Percentiles rank a stretch among this genome's conserved stretches.
Conservation (phyloP, 2,113 vertebrate genomes). For the Bolborhynchus lineola region DNA sequence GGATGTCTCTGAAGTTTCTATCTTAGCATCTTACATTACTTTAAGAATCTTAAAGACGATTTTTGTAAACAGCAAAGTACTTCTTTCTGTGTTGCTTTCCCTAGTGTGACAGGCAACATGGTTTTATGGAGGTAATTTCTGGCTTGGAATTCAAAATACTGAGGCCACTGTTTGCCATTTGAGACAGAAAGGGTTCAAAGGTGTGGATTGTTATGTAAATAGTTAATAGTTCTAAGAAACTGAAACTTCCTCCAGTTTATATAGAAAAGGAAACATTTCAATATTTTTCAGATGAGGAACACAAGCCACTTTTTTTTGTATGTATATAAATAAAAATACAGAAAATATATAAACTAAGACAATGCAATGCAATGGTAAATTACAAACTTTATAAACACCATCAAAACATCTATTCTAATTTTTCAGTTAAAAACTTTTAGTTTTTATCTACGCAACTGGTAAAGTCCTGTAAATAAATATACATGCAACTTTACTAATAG, state of each 20-base stretch:
- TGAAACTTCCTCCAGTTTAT: neutral
- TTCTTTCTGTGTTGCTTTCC: neutral
- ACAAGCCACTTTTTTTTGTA: neutral
- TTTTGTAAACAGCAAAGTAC: neutral
- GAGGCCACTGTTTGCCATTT: neutral
- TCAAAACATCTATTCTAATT: neutral
- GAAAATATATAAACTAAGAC: neutral
- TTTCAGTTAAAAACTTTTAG: neutral
- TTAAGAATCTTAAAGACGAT: neutral
- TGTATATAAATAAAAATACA: neutral
- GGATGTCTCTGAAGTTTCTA: neutral
- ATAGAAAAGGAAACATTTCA: neutral
- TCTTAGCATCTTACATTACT: neutral
- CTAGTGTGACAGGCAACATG: neutral
- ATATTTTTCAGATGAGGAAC: neutral
- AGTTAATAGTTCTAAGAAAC: neutral
- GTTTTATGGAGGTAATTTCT: neutral
- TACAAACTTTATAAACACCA: neutral
- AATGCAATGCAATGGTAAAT: neutral
- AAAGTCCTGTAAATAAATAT: neutral
- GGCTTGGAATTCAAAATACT: neutral
- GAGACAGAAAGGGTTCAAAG: neutral
- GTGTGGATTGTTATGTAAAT: neutral
- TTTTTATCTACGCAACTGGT: neutral
- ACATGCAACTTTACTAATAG: neutral